Evolutionary conservation across 2,113 vertebrate genomes (phyloP), one percentile per base, ranked within the genome.

Genomic region (Ptychochromis oligacanthus): DNA sequence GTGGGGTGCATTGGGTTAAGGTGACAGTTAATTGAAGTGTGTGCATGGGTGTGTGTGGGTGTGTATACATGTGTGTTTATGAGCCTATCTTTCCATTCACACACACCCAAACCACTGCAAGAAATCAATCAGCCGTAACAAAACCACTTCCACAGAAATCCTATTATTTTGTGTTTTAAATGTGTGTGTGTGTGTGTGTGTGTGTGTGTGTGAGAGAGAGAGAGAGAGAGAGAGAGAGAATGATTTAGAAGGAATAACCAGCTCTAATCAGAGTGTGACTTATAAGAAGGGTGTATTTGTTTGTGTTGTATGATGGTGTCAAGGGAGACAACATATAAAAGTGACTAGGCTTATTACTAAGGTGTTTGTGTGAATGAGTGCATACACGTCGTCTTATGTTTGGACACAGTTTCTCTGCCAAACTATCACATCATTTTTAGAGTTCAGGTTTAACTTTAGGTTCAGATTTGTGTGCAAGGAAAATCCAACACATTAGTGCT

Each of bases 21-120:
- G n/a, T 52, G 2, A 31, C 10, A 13, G 15, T 52, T 8, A 10
- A 52, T 5, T 72, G 52, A 15, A 55, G 20, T 20, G 54, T 56
- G 36, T 7, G 12, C 34, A 7, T 34, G 5, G 49, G 7, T 56
- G 36, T 49, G 34, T 22, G 2, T 74, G 52, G 38, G 38, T 46
- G 67, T 22, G 46, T 57, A 36, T 7, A 17, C 58, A 46, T 60
- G 18, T 36, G 60, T 49, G 36, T 58, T 60, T 14, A 4, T 61
- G 40, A 22, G 43, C 3, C 4, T 84, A 67, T 79, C 94, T 90
- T 76, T 80, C 90, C 94, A 92, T 7, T 96, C 17, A 60, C 11
- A 40, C 36, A 40, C 65, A n/a, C 52, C 75, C 34, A 77, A 81
- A 78, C 56, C 15, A 46, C 18, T 18, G 58, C n/a, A 36, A 56